Evolutionary conservation across 1,140 invertebrate genomes (phyloP), one percentile per base, ranked within the genome.

Genomic region (Luehdorfia chinensis): DNA sequence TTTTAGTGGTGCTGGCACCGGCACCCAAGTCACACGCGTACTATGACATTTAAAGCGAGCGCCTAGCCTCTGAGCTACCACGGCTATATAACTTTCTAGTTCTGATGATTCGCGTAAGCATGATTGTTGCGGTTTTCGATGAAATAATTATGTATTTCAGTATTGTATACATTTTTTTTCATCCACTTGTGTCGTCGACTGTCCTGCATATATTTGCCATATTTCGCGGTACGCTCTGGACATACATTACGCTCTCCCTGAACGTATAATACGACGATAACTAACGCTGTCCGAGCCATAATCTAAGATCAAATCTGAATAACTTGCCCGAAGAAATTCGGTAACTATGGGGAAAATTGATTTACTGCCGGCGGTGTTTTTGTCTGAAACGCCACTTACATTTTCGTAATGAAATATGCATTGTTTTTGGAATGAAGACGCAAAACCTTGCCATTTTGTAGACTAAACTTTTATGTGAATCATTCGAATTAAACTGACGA

Each of bases 181-280:
- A n/a, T n/a, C n/a, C 15, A 37, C 25, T 54, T 48, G 11, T 44
- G 30, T 30, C n/a, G 19, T 2, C 37, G 39, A 34, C 31, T 48
- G 46, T 54, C 47, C 51, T 34, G 51, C 51, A 54, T 48, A 54
- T 41, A 54, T 54, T 44, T 34, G 37, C 51, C 45, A 54, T 54
- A 54, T 54, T 54, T 54, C 51, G 51, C 46, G 39, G 46, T 43
- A 28, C 46, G 45, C 45, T 43, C 33, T 41, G 46, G 46, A 54
- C 64, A 64, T 56, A 64, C 60, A 64, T 67, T 64, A 67, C 56
- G 51, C 33, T 52, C 46, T 54, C 46, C 46, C 51, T 14, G 55
- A 50, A 58, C 55, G 63, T 57, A 67, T 64, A 67, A 67, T 67
- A 67, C 47, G 47, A 48, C 64, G 55, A 67, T 67, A 67, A 67